Conservation (phyloP, 2,113 vertebrate species). For the Drymodes brunneopygia region DNA sequence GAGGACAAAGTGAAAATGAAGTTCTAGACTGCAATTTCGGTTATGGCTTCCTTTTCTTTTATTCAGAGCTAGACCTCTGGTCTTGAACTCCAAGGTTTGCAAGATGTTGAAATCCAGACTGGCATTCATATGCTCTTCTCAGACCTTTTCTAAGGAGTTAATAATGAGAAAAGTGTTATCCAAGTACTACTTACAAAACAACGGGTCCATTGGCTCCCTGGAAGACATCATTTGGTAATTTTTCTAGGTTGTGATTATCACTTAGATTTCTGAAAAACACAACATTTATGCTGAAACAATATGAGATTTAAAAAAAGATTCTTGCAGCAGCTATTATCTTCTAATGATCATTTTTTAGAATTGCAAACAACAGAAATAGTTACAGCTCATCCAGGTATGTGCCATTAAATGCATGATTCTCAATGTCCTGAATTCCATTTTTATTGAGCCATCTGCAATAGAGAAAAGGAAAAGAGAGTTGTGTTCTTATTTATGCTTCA, state of each 20-base stretch:
- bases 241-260: slow-evolving; percentile 84
- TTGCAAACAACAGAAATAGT: slow-evolving; percentile 47
- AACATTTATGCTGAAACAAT: background rate
- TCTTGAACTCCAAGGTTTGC: background rate
- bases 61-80: background rate
- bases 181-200: slow-evolving; percentile 85
- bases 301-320: background rate
- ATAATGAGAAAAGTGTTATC: background rate
- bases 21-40: background rate
- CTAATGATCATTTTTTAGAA: background rate
- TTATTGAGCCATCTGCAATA: slow-evolving; percentile 86
- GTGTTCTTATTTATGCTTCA: background rate
- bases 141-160: background rate
- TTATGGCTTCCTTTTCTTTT: background rate
- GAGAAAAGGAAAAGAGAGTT: background rate
- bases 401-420: slow-evolving; percentile 89
- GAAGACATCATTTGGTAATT: slow-evolving; percentile 85
- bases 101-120: background rate
- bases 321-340: background rate
- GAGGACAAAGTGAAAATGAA: background rate
- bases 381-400: slow-evolving; percentile 89
- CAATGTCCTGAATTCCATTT: slow-evolving; percentile 90
- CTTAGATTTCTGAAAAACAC: slow-evolving; percentile 79
- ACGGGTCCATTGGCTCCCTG: slow-evolving; percentile 84
- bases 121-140: background rate